phyloP scores from a whole-genome alignment of 2,888 invertebrate genomes.

The Gnatocerus cornutus region DNA sequence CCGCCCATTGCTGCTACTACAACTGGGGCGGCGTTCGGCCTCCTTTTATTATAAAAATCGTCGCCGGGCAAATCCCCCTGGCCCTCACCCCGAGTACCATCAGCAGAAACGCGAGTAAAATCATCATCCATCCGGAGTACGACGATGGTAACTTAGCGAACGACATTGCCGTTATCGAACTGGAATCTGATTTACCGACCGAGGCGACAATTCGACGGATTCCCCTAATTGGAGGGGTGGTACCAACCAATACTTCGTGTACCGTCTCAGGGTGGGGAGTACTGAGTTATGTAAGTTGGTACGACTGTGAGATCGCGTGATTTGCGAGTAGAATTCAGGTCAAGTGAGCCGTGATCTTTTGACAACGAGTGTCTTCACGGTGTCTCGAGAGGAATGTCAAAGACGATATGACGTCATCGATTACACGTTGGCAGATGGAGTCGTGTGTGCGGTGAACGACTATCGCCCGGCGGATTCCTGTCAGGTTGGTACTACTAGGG shows the following conservation, averaged over 20 bases:
- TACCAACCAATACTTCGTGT: not conserved
- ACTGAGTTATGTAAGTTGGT: conserved; percentile 6
- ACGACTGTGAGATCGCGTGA: not conserved
- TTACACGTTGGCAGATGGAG: not conserved
- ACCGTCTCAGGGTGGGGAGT: conserved; percentile 27
- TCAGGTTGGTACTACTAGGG: not conserved
- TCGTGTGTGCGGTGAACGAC: conserved; percentile 20
- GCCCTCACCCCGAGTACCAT: no score
- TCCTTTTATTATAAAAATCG: not conserved
- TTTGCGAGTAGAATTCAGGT: not conserved
- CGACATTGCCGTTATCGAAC: conserved; percentile 57
- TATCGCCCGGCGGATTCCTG: conserved; percentile 1
- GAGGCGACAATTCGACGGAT: not conserved
- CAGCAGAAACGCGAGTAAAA: conserved; percentile 20
- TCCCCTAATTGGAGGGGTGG: not conserved
- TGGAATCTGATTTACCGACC: conserved; percentile 20
- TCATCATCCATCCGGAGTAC: conserved; percentile 55
- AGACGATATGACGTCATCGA: not conserved
- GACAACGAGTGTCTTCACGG: not conserved
- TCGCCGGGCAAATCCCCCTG: conserved; percentile 17
- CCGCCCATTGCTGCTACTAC: conserved; percentile 62
- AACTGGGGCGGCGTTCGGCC: conserved; percentile 59
- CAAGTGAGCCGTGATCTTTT: not conserved
- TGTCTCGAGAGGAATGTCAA: not conserved
- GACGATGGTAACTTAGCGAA: conserved; percentile 51